Evolutionary conservation across 2,113 vertebrate genomes (phyloP), one percentile per base, ranked within the genome.

Genomic region (Pseudois nayaur): DNA sequence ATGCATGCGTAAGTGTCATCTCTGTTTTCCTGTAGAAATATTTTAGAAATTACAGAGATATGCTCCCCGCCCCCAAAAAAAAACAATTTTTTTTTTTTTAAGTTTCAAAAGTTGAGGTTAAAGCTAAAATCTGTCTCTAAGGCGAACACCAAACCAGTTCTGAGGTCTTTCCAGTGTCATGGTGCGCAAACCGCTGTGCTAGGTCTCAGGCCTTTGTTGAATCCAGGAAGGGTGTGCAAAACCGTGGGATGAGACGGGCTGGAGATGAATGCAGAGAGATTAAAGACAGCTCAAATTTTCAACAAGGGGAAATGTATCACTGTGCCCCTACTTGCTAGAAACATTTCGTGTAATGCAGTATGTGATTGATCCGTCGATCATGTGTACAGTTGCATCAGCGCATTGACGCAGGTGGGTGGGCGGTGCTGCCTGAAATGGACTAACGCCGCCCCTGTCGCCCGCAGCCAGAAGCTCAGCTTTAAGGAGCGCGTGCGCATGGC

Each of bases 401-500:
- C 83, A 92, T 92, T 93, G 87, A 67, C 76, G 76, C n/a, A 79
- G 36, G 79, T 85, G 10, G 62, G 59, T 71, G 8, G 0, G 52
- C 92, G 62, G 36, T 90, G 78, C 33, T 52, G 76, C 94, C 93
- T 67, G 89, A 92, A n/a, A 16, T 88, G 89, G 78, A 98, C 94
- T 99, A 98, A 98, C 87, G 48, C 0, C 36, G 33, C 96, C 91
- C 99, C 81, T 98, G 96, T 98, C 96, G 98, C 98, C 95, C 97
- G 96, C 99, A 99, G 99, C 98, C 99, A 99, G 98, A 99, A 99
- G 98, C 98, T 99, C 97, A 99, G 99, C 97, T 99, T 99, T 79
- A 99, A 99, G 98, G 99, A 99, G 94, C 99, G 99, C 3, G 99
- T 99, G 55, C 99, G 99, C 96, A 99, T 99, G 99, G 99, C 99